Conservation (phyloP, 2,113 vertebrate genomes). For the Strix aluco region DNA sequence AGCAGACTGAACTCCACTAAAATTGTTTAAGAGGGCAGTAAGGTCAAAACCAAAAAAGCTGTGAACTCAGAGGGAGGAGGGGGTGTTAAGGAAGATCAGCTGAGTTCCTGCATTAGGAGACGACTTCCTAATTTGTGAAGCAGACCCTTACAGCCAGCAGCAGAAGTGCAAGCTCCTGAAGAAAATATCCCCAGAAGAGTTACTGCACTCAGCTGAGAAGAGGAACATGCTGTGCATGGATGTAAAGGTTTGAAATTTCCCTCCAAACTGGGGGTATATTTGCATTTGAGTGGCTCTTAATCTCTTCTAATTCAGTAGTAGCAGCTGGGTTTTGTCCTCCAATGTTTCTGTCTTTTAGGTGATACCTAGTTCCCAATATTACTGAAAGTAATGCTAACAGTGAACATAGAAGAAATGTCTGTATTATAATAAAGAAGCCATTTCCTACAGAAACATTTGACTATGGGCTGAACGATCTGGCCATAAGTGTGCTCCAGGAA, state of each 20-base stretch:
- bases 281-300: background rate
- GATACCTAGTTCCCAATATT: background rate
- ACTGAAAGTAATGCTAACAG: background rate
- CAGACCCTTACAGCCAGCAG: background rate
- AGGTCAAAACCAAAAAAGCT: background rate
- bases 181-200: background rate
- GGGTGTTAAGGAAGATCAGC: background rate
- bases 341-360: background rate
- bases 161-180: background rate
- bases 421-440: background rate
- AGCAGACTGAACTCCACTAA: background rate
- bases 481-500: background rate
- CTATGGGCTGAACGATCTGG: background rate
- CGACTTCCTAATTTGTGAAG: background rate
- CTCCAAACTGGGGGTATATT: background rate
- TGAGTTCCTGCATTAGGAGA: background rate
- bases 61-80: background rate
- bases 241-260: background rate
- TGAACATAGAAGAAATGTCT: background rate
- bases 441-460: background rate
- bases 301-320: background rate
- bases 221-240: rapidly evolving
- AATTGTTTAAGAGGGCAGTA: background rate
- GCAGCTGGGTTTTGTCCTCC: background rate
- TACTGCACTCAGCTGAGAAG: background rate